phyloP scores from a whole-genome alignment of 2,113 vertebrate genomes.

The Oncorhynchus clarkii region DNA sequence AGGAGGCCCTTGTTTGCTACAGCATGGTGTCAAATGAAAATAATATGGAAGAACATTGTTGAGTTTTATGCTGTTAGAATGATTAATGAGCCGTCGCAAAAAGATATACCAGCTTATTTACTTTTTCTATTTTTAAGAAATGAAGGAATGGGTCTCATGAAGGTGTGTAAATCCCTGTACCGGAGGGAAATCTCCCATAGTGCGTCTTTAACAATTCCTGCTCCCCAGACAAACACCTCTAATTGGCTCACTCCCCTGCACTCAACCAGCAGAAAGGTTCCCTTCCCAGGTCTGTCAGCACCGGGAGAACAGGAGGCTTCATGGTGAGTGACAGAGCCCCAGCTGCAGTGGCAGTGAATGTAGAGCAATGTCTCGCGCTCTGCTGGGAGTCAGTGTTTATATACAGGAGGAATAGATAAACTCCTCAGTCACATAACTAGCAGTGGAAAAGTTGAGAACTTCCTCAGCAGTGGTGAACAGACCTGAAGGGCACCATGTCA shows the following conservation, averaged over 20 bases:
- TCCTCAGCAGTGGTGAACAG: slow-evolving; percentile 37
- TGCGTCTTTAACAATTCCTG: slow-evolving; percentile 38
- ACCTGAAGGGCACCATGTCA: slow-evolving; percentile 29
- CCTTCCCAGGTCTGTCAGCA: slow-evolving; percentile 36
- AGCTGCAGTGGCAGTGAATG: slow-evolving; percentile 24
- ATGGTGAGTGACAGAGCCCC: slow-evolving; percentile 35
- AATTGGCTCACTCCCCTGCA: slow-evolving; percentile 51
- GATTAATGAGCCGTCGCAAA: neutral
- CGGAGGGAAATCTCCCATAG: slow-evolving; percentile 4
- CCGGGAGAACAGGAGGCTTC: slow-evolving; percentile 27
- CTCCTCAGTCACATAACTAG: slow-evolving; percentile 26
- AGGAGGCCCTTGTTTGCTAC: neutral
- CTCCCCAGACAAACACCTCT: slow-evolving; percentile 45
- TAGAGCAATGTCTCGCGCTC: slow-evolving; percentile 15
- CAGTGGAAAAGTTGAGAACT: slow-evolving; percentile 15
- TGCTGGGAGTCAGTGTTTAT: neutral
- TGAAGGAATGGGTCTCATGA: neutral
- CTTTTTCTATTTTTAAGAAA: neutral
- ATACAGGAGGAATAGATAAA: slow-evolving; percentile 15
- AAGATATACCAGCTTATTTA: neutral
- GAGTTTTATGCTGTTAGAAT: neutral
- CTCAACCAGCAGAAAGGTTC: slow-evolving; percentile 41
- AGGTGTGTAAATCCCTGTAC: slow-evolving; percentile 1
- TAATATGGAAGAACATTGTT: neutral
- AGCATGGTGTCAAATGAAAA: neutral